These are phyloP conservation scores for Agrochola macilenta DNA, from an alignment of 2,888 invertebrate genomes.

Conservation along the genomic window DNA sequence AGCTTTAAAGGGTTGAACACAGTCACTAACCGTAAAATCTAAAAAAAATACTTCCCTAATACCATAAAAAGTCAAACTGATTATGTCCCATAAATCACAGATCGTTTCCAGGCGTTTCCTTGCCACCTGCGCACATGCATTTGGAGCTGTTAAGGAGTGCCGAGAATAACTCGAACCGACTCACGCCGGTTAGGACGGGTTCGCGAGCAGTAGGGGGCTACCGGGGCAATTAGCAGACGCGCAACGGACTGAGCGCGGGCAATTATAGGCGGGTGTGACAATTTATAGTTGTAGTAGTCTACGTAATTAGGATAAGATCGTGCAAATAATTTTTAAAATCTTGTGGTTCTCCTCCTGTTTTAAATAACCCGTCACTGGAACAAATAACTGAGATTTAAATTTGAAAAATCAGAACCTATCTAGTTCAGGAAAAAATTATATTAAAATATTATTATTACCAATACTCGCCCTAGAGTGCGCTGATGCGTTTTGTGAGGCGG, in stretches of 20 bases:
- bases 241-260: constrained; percentile 54
- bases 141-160: constrained; percentile 44
- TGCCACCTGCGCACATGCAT: constrained; percentile 47
- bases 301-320: neutral
- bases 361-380: neutral
- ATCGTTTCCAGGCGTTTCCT: constrained; percentile 29
- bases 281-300: neutral
- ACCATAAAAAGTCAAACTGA: constrained; percentile 10
- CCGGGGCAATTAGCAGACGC: constrained; percentile 63
- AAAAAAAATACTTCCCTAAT: neutral
- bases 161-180: constrained; percentile 61
- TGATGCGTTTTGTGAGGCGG: too few species aligned
- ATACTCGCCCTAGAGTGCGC: too few species aligned
- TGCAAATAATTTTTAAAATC: neutral
- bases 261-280: neutral
- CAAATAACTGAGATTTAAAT: neutral
- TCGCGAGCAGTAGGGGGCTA: constrained; percentile 58
- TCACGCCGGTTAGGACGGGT: constrained; percentile 60
- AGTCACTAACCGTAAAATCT: neutral
- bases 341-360: neutral
- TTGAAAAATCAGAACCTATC: neutral
- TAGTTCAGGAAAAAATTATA: neutral
- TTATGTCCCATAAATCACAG: constrained; percentile 35
- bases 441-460: too few species aligned
- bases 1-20: neutral